Conservation (phyloP, 2,888 invertebrate species). For the Himalopsyche anomala region DNA sequence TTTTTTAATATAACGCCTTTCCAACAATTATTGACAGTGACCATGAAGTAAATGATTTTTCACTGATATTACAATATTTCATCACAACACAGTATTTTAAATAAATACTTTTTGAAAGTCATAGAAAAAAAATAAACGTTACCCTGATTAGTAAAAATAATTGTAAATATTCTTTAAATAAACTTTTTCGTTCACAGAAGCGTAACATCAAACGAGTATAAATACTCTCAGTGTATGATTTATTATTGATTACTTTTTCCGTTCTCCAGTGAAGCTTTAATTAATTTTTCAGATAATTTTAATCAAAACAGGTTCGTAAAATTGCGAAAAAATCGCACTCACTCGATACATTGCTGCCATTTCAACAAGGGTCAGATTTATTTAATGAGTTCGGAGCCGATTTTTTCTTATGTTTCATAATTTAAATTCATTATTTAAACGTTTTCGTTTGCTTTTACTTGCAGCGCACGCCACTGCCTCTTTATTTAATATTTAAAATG, state of each 20-base stretch:
- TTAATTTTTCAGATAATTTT: conserved; percentile 1
- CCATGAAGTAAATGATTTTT: too few relatives aligned
- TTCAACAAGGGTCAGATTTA: conserved; percentile 28
- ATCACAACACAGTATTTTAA: too few relatives aligned
- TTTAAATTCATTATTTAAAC: neutral
- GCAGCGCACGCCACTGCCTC: neutral
- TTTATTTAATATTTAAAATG: conserved; percentile 17
- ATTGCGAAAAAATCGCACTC: conserved; percentile 1
- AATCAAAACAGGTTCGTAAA: neutral
- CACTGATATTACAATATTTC: too few relatives aligned
- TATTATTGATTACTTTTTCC: neutral
- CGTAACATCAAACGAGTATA: neutral
- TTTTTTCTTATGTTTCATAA: conserved; percentile 45
- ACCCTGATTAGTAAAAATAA: neutral
- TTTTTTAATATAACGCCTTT: too few relatives aligned
- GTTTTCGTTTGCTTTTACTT: neutral
- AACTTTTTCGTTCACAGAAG: neutral
- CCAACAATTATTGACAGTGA: too few relatives aligned
- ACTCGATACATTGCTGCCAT: neutral
- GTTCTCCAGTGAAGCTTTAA: neutral
- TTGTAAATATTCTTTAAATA: neutral
- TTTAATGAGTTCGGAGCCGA: conserved; percentile 17
- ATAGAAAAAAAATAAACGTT: too few relatives aligned
- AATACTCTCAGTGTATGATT: neutral
- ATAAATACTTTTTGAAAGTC: too few relatives aligned